Conservation (phyloP, 2,113 vertebrate genomes). For the Campylomormyrus numenius region DNA sequence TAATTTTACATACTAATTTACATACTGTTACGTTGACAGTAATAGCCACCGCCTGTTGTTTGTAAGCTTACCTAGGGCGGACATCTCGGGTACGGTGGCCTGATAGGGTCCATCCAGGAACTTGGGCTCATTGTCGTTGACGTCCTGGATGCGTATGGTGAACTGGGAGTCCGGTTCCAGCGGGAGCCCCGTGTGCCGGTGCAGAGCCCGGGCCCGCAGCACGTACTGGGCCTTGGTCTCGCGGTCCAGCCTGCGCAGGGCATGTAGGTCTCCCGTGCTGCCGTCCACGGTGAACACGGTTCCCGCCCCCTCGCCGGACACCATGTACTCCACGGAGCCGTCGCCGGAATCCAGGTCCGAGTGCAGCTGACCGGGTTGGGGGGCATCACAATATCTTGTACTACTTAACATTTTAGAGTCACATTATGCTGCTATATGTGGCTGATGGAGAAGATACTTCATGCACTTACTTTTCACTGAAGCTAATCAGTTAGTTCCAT, state of each 20-base stretch:
- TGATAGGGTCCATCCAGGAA: conserved; percentile 87
- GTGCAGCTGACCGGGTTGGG: conserved; percentile 70
- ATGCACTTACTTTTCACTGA: neutral
- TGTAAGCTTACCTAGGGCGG: conserved; percentile 36
- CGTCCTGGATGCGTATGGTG: conserved; percentile 96
- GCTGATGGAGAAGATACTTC: neutral
- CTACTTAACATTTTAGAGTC: neutral
- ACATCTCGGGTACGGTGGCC: conserved; percentile 88
- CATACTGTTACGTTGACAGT: neutral
- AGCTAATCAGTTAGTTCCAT: neutral
- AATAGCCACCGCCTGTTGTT: neutral
- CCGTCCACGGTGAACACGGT: conserved; percentile 90
- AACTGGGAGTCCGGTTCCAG: conserved; percentile 93
- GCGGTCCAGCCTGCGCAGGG: conserved; percentile 84
- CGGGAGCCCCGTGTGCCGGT: conserved; percentile 72
- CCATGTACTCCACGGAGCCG: conserved; percentile 88
- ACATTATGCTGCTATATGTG: neutral
- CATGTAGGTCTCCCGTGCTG: conserved; percentile 89
- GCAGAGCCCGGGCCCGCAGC: conserved; percentile 81
- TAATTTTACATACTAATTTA: neutral
- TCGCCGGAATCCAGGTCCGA: conserved; percentile 95
- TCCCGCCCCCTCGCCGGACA: conserved; percentile 86
- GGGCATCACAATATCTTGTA: neutral
- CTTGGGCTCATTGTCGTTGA: conserved; percentile 94
- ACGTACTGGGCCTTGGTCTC: conserved; percentile 83